Conservation (phyloP, 2,888 invertebrate species). For the Priocnemis perturbator region DNA sequence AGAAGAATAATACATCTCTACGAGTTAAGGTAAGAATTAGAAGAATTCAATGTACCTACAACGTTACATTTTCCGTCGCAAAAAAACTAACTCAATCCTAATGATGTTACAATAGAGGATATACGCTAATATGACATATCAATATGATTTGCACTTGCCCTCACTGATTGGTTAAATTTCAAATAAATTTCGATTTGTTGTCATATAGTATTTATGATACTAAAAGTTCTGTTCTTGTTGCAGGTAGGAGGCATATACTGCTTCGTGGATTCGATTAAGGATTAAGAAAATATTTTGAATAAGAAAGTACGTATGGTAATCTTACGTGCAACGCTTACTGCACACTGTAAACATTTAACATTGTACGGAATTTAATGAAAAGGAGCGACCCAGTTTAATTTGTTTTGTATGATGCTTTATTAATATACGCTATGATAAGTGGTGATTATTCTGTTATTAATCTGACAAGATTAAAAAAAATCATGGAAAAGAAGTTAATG, state of each 20-base stretch:
- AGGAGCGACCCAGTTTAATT: no score
- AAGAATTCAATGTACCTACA: background rate
- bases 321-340: no score
- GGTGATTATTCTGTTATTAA: slow-evolving; percentile 38
- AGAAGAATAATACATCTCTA: background rate
- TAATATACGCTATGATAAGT: slow-evolving; percentile 51
- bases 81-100: background rate
- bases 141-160: slow-evolving; percentile 66
- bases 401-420: slow-evolving; percentile 44
- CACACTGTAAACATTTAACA: no score
- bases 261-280: no score
- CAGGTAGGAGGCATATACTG: no score
- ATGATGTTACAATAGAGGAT: slow-evolving; percentile 41
- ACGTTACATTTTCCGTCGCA: background rate
- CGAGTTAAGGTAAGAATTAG: background rate
- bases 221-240: slow-evolving; percentile 3
- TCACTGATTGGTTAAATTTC: slow-evolving; percentile 60
- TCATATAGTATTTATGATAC: background rate
- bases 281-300: no score
- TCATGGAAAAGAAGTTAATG: no score
- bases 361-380: no score
- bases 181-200: background rate
- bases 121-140: slow-evolving; percentile 69
- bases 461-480: background rate
- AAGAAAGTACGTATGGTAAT: no score